Percentiles rank a stretch among this genome's conserved stretches.
phyloP scores from a whole-genome alignment of 2,888 invertebrate species.

The Galerucella pusilla region DNA sequence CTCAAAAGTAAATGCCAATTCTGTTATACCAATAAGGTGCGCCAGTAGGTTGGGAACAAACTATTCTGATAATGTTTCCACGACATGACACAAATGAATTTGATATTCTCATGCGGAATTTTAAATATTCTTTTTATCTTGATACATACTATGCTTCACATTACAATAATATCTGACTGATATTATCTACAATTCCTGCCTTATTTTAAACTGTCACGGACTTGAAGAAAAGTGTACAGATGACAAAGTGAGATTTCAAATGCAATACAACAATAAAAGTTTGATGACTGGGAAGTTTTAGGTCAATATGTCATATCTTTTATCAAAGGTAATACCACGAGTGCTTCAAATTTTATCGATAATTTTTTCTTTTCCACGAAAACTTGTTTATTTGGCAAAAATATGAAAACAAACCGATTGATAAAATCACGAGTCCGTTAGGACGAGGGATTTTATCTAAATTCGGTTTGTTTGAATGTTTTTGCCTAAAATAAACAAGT shows the following conservation, averaged over 20 bases:
- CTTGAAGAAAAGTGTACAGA: slow-evolving; percentile 6
- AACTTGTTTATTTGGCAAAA: too few species aligned
- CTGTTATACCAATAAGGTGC: slow-evolving; percentile 2
- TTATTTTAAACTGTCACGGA: slow-evolving; percentile 28
- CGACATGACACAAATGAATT: not conserved
- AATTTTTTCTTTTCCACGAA: too few species aligned
- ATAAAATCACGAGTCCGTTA: too few species aligned
- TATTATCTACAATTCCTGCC: slow-evolving; percentile 19
- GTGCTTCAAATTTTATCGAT: too few species aligned
- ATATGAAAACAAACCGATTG: too few species aligned
- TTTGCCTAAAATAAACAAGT: too few species aligned
- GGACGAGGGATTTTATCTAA: too few species aligned
- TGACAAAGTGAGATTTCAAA: slow-evolving; percentile 14
- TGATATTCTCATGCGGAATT: slow-evolving; percentile 29
- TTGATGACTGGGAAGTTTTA: not conserved
- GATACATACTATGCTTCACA: slow-evolving; percentile 27
- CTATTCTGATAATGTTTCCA: slow-evolving; percentile 18
- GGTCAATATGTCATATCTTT: not conserved
- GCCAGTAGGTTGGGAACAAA: slow-evolving; percentile 9
- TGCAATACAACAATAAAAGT: slow-evolving; percentile 11
- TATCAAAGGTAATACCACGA: too few species aligned
- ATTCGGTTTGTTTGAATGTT: too few species aligned
- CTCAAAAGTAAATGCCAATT: not conserved
- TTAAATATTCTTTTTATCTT: slow-evolving; percentile 28
- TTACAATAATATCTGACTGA: slow-evolving; percentile 21